These are phyloP conservation scores for Deroptyus accipitrinus DNA, from an alignment of 2,113 vertebrate genomes.

Conservation along the genomic window DNA sequence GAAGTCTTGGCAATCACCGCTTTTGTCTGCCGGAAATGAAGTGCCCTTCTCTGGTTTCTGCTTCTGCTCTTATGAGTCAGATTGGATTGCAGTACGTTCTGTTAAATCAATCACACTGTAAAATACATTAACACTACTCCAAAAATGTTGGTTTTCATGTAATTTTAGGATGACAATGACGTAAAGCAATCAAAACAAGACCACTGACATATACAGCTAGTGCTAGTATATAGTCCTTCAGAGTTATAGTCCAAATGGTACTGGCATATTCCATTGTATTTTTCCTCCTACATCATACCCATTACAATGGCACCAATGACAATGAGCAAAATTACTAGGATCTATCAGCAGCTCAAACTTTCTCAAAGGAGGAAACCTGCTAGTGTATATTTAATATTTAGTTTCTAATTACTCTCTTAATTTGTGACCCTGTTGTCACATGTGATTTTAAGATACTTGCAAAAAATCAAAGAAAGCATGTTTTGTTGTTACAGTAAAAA, in stretches of 20 bases:
- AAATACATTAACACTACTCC: slow-evolving; percentile 66
- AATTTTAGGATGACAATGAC: slow-evolving; percentile 15
- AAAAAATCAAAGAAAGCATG: neutral
- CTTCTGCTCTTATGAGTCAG: neutral
- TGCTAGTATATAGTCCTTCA: neutral
- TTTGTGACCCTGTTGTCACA: neutral
- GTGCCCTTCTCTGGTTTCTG: slow-evolving; percentile 19
- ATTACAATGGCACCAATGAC: accelerated
- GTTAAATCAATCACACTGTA: slow-evolving; percentile 71
- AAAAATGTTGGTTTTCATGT: neutral
- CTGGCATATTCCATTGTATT: neutral
- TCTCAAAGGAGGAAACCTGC: neutral
- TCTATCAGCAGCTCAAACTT: neutral
- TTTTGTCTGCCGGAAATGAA: slow-evolving; percentile 46
- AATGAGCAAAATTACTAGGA: neutral
- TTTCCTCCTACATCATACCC: neutral
- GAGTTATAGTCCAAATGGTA: neutral
- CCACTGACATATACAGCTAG: neutral
- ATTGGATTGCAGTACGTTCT: neutral
- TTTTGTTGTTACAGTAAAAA: neutral
- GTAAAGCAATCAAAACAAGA: slow-evolving; percentile 44
- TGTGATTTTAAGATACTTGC: neutral
- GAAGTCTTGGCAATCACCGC: slow-evolving; percentile 18
- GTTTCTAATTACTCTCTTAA: neutral
- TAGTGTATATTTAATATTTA: neutral